phyloP scores from a whole-genome alignment of 2,113 vertebrate species.

The Solea senegalensis region DNA sequence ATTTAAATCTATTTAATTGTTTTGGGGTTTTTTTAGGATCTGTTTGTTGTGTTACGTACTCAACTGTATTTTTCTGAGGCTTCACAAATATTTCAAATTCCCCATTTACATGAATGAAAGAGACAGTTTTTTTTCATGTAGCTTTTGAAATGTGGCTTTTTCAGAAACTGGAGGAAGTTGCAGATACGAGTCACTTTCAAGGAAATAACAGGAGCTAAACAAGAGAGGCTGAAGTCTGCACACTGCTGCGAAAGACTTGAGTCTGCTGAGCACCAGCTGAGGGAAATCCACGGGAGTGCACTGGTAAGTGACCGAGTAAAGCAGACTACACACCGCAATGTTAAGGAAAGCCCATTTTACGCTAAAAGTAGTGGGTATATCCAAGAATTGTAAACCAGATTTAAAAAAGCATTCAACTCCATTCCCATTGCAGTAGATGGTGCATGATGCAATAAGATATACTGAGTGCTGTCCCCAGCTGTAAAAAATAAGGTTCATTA shows the following conservation, averaged over 20 bases:
- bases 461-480: too few relatives aligned
- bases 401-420: too few relatives aligned
- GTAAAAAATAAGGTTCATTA: too few relatives aligned
- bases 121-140: neutral
- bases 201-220: slow-evolving; percentile 26
- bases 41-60: neutral
- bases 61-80: neutral
- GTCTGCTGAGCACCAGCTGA: slow-evolving; percentile 20
- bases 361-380: too few relatives aligned
- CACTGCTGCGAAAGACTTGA: slow-evolving; percentile 38
- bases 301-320: slow-evolving; percentile 4
- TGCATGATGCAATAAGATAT: too few relatives aligned
- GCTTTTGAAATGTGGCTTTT: neutral
- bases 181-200: slow-evolving; percentile 3
- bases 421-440: too few relatives aligned
- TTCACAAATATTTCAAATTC: neutral
- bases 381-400: too few relatives aligned
- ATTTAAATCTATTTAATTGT: too few relatives aligned
- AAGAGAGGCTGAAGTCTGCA: slow-evolving; percentile 10
- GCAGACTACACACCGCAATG: neutral
- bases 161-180: neutral
- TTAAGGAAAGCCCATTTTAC: neutral
- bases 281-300: slow-evolving; percentile 15
- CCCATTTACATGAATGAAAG: neutral
- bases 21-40: neutral